phyloP scores from a whole-genome alignment of 2,113 vertebrate genomes.

The Pelvicachromis taeniatus region DNA sequence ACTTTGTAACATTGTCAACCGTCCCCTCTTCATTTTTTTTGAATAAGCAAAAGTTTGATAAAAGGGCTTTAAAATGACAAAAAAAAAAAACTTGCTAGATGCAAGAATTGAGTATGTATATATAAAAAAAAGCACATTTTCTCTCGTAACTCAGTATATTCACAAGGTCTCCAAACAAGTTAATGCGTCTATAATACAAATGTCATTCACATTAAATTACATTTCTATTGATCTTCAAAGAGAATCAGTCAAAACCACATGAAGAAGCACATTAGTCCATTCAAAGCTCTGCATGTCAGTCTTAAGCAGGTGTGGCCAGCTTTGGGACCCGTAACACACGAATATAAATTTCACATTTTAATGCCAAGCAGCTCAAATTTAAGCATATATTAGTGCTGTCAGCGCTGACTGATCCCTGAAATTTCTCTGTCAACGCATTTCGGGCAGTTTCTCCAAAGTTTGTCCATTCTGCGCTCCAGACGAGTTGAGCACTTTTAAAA shows the following conservation, averaged over 20 bases:
- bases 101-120: neutral
- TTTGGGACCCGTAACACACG: neutral
- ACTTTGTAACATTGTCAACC: neutral
- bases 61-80: neutral
- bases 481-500: no score
- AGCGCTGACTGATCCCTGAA: no score
- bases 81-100: neutral
- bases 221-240: neutral
- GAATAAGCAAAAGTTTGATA: neutral
- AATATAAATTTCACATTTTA: constrained; percentile 5
- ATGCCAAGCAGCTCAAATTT: neutral
- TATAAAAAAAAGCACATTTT: neutral
- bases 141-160: neutral
- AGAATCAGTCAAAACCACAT: neutral
- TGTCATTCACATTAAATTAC: neutral
- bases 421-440: no score
- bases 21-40: neutral
- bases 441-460: no score
- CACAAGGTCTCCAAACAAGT: neutral
- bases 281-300: neutral
- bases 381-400: no score
- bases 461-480: no score
- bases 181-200: neutral
- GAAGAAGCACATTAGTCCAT: neutral
- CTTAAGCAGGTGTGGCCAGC: neutral